phyloP scores from a whole-genome alignment of 2,797 vertebrate genomes.

The Melanotaenia nigrans region DNA sequence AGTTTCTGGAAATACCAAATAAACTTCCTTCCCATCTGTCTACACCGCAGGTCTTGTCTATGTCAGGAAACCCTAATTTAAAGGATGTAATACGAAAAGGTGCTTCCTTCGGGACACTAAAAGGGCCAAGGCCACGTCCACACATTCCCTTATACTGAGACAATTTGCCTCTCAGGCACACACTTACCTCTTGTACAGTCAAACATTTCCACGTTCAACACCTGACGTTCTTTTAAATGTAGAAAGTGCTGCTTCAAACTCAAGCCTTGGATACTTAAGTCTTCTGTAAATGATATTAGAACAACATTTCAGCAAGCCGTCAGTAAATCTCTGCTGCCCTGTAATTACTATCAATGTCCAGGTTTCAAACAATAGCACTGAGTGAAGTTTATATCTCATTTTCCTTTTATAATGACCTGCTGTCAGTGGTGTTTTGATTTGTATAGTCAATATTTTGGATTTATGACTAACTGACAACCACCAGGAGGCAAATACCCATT shows the following conservation, averaged over 20 bases:
- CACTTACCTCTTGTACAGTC: background rate
- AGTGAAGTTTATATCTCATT: background rate
- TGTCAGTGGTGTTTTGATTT: background rate
- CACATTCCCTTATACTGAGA: background rate
- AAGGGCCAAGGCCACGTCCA: background rate
- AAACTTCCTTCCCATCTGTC: too few relatives aligned
- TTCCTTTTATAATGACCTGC: background rate
- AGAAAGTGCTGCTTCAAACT: background rate
- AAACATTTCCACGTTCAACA: background rate
- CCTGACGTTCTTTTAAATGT: background rate
- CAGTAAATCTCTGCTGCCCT: background rate
- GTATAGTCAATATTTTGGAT: background rate
- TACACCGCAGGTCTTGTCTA: conserved; percentile 1
- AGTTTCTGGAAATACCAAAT: conserved; percentile 1
- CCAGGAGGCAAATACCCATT: conserved; percentile 5
- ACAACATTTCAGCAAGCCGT: background rate
- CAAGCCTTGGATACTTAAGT: background rate
- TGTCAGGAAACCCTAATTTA: background rate
- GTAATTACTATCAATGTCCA: too few relatives aligned
- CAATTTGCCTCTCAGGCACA: conserved; percentile 1
- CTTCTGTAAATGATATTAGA: background rate
- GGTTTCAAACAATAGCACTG: background rate
- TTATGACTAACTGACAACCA: conserved; percentile 3
- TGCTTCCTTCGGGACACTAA: background rate
- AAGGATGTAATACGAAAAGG: background rate